Evolutionary conservation across 2,888 invertebrate genomes (phyloP), one percentile per base, ranked within the genome.

Genomic region (Limnephilus auricula): DNA sequence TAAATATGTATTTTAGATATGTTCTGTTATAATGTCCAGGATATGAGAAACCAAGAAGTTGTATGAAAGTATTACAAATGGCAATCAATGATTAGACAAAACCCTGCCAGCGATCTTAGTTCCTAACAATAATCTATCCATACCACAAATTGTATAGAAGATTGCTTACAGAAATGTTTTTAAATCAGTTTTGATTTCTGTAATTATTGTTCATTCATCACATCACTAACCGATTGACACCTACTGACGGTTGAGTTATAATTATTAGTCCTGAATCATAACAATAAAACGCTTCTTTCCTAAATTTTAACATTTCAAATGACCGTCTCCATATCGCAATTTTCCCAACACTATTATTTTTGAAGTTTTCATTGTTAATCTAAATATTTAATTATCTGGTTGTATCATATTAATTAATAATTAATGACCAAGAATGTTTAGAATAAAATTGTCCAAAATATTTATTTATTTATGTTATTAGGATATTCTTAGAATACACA

Each of bases 131-230:
- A 65, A 65, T 87, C 34, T 79, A 78, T 40, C 37, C 80, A 30
- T 80, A 79, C 89, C 79, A 31, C 45, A 89, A 40, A 79, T 89
- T 65, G 79, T 79, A 89, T 40, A 30, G 30, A 79, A 50, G 50
- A 79, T 40, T 88, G 78, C 79, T 78, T 89, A 89, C 89, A 89
- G 89, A 89, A 89, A 89, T 32, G 79, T 88, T 78, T 65, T 87
- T 65, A 65, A 65, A 87, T 87, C 87, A 87, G 87, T 87, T 87
- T 89, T 40, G 80, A 89, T 89, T 80, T 89, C 89, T 89, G 89
- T 80, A 89, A 90, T 92, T 92, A 92, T 92, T 92, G 92, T 92
- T 92, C 91, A 40, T 92, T 92, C 92, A 92, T 92, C 92, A 92
- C 92, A 92, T 92, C 92, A 92, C 92, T 90, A 92, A 92, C 92